Conservation (phyloP, 2,888 invertebrate species). For the Amphiduros pacificus region DNA sequence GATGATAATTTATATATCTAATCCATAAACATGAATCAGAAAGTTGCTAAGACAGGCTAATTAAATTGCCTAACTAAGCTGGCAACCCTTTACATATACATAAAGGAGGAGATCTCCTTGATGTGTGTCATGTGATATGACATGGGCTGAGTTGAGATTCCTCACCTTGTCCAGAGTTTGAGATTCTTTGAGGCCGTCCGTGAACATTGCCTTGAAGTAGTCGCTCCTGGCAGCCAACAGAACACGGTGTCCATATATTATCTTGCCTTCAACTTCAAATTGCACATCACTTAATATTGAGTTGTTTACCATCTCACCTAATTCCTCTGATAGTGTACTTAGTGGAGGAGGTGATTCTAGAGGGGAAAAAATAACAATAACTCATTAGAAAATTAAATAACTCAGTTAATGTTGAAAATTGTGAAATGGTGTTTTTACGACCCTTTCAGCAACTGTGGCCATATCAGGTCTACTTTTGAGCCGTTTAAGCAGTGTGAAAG, state of each 20-base stretch:
- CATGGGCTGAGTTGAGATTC: no score
- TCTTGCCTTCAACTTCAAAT: slow-evolving; percentile 16
- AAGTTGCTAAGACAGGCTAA: not conserved
- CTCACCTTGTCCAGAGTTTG: not conserved
- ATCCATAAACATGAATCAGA: not conserved
- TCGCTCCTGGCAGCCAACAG: slow-evolving; percentile 20
- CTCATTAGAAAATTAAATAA: no score
- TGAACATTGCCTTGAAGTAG: slow-evolving; percentile 24
- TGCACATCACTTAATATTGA: slow-evolving; percentile 22
- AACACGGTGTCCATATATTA: slow-evolving; percentile 18
- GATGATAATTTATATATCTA: not conserved
- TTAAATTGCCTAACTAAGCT: no score
- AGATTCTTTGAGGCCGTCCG: not conserved
- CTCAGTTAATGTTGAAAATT: no score
- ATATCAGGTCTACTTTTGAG: no score
- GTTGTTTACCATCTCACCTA: slow-evolving; percentile 12
- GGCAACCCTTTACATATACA: no score
- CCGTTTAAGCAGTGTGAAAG: no score
- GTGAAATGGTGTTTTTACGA: no score
- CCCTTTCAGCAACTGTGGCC: no score
- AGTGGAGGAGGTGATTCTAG: slow-evolving; percentile 18
- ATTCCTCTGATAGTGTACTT: slow-evolving; percentile 9
- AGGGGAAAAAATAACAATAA: no score
- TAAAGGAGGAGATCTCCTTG: no score
- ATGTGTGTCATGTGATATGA: no score